phyloP scores from a whole-genome alignment of 2,113 vertebrate genomes.

The Setophaga kirtlandii region DNA sequence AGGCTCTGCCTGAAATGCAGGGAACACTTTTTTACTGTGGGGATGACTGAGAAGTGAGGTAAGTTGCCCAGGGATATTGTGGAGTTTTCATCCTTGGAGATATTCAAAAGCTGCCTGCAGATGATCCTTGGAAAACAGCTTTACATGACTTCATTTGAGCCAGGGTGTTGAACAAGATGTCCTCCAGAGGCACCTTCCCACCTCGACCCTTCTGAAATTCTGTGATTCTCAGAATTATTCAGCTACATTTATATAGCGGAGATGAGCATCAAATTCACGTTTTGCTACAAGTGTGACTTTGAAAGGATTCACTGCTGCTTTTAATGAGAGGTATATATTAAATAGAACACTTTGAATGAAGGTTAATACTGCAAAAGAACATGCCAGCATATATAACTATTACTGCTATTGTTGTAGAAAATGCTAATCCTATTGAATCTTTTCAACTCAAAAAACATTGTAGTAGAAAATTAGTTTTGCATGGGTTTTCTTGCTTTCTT shows the following conservation, averaged over 20 bases:
- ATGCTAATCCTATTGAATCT: background rate
- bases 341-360: background rate
- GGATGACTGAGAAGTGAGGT: background rate
- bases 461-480: background rate
- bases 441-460: background rate
- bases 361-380: background rate
- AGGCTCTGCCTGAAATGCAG: background rate
- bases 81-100: background rate
- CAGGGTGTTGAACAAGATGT: rapidly evolving
- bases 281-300: background rate
- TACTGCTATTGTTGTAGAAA: background rate
- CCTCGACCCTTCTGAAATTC: background rate
- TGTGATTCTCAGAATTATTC: background rate
- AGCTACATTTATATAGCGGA: background rate
- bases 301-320: background rate
- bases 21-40: background rate
- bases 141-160: background rate
- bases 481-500: background rate
- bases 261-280: background rate
- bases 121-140: background rate
- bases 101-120: background rate
- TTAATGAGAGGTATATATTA: background rate
- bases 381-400: background rate
- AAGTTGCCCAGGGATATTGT: background rate
- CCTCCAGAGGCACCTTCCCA: background rate